Base-by-base conservation (phyloP, 2,113 vertebrate genomes). In the Glareola pratincola region DNA sequence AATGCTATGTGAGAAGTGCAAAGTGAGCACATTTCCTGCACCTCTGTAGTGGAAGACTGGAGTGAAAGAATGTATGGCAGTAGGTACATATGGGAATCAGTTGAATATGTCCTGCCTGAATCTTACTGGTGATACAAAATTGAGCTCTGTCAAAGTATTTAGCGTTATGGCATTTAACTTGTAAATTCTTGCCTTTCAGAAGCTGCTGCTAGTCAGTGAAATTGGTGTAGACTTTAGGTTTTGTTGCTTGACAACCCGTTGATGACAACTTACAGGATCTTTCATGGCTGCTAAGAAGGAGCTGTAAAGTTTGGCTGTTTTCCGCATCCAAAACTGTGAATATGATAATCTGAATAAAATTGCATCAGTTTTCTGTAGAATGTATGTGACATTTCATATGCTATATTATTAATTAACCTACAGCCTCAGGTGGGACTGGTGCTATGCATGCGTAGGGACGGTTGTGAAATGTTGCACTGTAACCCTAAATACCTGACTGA, bases 61-160 rank as follows among this genome's bases (percentile, higher is more conserved):
- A 75, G 34, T 24, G 32, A 47, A 79, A 79, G 24, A 19, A 37
- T 20, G 12, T 15, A 20, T 32, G 36, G 16, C 48, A 30, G 14
- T 27, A 68, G 59, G 15, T 43, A 15, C 1, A 0, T 34, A 13
- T 9, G 34, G n/a, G 0, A 5, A 56, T 72, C 36, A 39, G 10
- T 5, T 90, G 29, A 43, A 12, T 41, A 36, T 36, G 13, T 79
- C 37, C 22, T 72, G 14, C 24, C 19, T 57, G 30, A 47, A 30
- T 51, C 18, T 11, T 80, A 47, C 29, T 43, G 59, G 8, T 51
- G 51, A 57, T 26, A 21, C 18, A 76, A 24, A 57, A 37, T 66
- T 71, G 23, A 60, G 8, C 41, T 72, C 10, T 77, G 34, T 53
- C 22, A 10, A 36, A 72, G 10, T 56, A 41, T 67, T 51, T 56